phyloP scores from a whole-genome alignment of 2,113 vertebrate species.

The Sigmodon hispidus region DNA sequence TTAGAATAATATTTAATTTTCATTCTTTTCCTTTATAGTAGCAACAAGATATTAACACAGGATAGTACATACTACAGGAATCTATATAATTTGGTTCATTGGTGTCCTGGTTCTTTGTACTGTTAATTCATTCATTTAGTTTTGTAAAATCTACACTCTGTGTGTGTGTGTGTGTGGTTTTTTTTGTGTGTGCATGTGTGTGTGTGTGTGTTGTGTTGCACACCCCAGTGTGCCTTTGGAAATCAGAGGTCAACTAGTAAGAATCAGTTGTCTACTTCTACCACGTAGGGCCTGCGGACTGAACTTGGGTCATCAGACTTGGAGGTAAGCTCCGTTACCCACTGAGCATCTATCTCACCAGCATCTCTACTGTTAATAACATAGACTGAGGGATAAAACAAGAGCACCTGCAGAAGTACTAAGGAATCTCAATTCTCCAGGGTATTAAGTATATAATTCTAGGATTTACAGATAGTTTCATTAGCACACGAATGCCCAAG shows the following conservation, averaged over 20 bases:
- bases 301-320: background rate
- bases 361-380: background rate
- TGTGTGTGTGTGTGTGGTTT: background rate
- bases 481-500: background rate
- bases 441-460: background rate
- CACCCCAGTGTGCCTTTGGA: background rate
- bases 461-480: background rate
- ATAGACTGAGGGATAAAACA: background rate
- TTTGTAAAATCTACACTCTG: background rate
- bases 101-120: background rate
- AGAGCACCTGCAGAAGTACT: background rate
- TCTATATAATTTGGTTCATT: background rate
- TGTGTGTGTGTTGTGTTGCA: background rate
- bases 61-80: background rate
- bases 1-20: background rate
- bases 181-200: background rate
- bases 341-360: background rate
- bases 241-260: background rate
- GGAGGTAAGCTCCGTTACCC: background rate
- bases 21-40: background rate
- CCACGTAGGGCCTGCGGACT: background rate
- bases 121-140: background rate
- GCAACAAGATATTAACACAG: background rate
- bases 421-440: background rate
- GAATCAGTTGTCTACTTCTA: background rate